Percentiles rank a stretch among this genome's conserved stretches.
phyloP scores from a whole-genome alignment of 1,140 invertebrate species.

The Ptiloglossa arizonensis region DNA sequence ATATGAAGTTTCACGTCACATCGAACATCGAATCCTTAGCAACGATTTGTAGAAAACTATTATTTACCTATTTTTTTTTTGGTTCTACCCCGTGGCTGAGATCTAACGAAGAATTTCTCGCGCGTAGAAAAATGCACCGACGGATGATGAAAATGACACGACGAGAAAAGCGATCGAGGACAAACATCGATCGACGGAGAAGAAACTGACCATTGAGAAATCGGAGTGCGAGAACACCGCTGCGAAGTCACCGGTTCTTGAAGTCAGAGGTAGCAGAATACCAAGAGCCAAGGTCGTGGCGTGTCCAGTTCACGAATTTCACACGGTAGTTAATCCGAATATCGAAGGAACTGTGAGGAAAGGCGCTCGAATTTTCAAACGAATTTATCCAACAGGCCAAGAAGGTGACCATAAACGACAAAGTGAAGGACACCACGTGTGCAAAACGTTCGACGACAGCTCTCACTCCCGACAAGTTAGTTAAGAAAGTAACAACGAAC shows the following conservation, averaged over 20 bases:
- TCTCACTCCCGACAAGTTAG: conserved; percentile 16
- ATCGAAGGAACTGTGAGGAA: no score
- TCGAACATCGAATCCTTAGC: no score
- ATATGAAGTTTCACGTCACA: no score
- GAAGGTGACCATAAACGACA: conserved; percentile 2
- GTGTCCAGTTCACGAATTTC: conserved; percentile 1
- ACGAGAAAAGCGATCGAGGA: background rate
- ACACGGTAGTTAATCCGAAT: conserved; percentile 23
- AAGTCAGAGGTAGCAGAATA: conserved; percentile 49
- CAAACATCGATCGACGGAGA: background rate
- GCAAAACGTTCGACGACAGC: background rate
- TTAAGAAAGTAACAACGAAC: conserved; percentile 18
- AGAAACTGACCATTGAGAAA: background rate
- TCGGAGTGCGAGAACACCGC: background rate
- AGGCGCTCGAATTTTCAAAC: no score
- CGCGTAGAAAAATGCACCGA: conserved; percentile 2
- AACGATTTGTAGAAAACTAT: no score
- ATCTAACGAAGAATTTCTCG: background rate
- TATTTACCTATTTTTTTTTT: no score
- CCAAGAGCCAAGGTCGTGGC: conserved; percentile 38
- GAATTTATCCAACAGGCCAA: conserved; percentile 6
- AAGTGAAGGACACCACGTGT: background rate
- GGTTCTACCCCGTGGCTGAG: no score
- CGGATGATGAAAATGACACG: background rate
- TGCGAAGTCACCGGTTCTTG: background rate